Evolutionary conservation across 2,113 vertebrate genomes (phyloP).

Genomic region (Laticauda colubrina): DNA sequence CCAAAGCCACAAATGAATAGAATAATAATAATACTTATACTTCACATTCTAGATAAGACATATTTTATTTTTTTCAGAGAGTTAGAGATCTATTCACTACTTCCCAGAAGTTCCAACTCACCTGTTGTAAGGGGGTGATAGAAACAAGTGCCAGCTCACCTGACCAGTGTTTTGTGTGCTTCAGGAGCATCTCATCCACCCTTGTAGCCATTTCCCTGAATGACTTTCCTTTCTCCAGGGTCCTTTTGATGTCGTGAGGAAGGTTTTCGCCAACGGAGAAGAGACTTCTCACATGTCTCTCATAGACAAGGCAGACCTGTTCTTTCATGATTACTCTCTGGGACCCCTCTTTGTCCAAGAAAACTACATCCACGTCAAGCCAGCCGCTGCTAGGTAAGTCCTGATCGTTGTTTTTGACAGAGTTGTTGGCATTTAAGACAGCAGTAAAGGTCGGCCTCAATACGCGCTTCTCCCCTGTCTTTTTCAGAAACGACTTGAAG

Average conservation of each 20-base stretch:
- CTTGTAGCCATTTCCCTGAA: background rate
- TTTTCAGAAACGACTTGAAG: constrained; percentile 80
- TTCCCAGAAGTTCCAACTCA: background rate
- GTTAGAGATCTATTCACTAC: background rate
- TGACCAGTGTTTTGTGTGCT: background rate
- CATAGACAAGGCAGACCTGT: constrained; percentile 91
- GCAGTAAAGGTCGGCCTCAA: background rate
- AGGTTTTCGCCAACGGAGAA: constrained; percentile 85
- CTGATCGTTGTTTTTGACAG: rapidly evolving
- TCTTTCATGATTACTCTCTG: constrained; percentile 96
- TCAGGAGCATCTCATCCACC: background rate
- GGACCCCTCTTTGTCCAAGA: constrained; percentile 98
- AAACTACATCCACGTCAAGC: constrained; percentile 91
- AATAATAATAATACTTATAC: background rate
- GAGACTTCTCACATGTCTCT: constrained; percentile 86
- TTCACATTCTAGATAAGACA: background rate
- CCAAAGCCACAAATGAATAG: background rate
- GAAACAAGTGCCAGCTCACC: too few species aligned
- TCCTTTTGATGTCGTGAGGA: constrained; percentile 94
- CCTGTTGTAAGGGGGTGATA: background rate
- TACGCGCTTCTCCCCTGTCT: background rate
- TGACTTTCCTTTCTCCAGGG: constrained; percentile 67
- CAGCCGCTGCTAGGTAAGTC: constrained; percentile 86
- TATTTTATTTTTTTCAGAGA: background rate
- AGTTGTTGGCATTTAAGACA: rapidly evolving